These are phyloP conservation scores for Melitaea athalia DNA, from an alignment of 2,888 invertebrate genomes.

Conservation along the genomic window DNA sequence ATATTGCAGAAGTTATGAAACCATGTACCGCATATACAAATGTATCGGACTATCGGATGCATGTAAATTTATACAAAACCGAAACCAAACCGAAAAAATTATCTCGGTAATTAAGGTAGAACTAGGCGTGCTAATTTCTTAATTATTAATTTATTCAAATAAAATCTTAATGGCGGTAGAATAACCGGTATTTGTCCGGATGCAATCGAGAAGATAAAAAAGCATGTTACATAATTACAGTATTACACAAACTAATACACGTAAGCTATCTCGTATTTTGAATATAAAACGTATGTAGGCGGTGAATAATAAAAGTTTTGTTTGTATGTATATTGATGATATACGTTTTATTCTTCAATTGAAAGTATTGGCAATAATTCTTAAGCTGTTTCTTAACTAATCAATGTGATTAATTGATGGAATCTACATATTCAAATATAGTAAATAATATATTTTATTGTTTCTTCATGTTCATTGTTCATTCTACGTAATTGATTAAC, in stretches of 20 bases:
- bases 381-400: too few relatives aligned
- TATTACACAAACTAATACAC: constrained; percentile 1
- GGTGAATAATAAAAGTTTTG: not conserved
- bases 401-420: too few relatives aligned
- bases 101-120: not conserved
- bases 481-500: too few relatives aligned
- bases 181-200: constrained; percentile 16
- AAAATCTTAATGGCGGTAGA: constrained; percentile 23
- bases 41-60: not conserved
- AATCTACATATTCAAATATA: too few relatives aligned
- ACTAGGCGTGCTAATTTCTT: constrained; percentile 6
- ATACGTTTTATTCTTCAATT: too few relatives aligned
- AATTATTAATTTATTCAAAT: constrained; percentile 20
- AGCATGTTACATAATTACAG: constrained; percentile 18
- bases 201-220: constrained; percentile 16
- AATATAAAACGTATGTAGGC: not conserved
- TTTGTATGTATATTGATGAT: too few relatives aligned
- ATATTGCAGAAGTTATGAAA: not conserved
- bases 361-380: too few relatives aligned
- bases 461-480: too few relatives aligned
- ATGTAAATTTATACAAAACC: not conserved
- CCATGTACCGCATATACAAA: not conserved
- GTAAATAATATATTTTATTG: too few relatives aligned
- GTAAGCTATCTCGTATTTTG: not conserved
- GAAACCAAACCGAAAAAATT: not conserved